These are phyloP conservation scores for Phrynocephalus guinanensis DNA, from an alignment of 2,797 vertebrate genomes.

Conservation along the genomic window DNA sequence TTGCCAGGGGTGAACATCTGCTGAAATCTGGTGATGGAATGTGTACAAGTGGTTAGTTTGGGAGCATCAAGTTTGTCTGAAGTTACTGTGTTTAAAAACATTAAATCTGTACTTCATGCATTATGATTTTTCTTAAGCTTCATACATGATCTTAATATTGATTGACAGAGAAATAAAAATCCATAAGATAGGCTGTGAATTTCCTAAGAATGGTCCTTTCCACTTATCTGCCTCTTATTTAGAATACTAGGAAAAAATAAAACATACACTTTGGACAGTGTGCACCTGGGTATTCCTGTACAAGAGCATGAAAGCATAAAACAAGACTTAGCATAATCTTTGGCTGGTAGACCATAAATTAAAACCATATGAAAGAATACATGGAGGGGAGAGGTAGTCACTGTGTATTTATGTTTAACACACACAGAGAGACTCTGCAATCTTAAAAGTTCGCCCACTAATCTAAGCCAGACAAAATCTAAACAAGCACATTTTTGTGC, in stretches of 20 bases:
- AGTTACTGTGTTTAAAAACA: background rate
- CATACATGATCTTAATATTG: background rate
- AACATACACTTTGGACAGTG: background rate
- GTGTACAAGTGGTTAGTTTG: background rate
- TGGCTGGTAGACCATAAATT: too few relatives aligned
- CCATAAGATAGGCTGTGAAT: background rate
- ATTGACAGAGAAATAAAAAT: background rate
- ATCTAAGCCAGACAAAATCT: background rate
- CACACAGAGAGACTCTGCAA: too few relatives aligned
- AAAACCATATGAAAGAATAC: too few relatives aligned
- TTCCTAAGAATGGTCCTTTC: background rate
- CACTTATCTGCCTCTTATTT: background rate
- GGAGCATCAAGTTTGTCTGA: background rate
- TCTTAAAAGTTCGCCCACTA: background rate
- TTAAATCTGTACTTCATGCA: background rate
- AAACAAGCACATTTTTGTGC: background rate
- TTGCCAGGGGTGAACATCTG: constrained; percentile 3
- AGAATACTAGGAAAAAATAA: too few relatives aligned
- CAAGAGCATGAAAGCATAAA: background rate
- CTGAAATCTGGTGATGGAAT: background rate
- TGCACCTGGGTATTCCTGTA: background rate
- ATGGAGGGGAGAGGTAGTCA: too few relatives aligned
- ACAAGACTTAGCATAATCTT: background rate
- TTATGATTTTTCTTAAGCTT: background rate
- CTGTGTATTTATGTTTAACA: too few relatives aligned